Conservation (phyloP, 2,888 invertebrate species). For the Ochropleura leucogaster region DNA sequence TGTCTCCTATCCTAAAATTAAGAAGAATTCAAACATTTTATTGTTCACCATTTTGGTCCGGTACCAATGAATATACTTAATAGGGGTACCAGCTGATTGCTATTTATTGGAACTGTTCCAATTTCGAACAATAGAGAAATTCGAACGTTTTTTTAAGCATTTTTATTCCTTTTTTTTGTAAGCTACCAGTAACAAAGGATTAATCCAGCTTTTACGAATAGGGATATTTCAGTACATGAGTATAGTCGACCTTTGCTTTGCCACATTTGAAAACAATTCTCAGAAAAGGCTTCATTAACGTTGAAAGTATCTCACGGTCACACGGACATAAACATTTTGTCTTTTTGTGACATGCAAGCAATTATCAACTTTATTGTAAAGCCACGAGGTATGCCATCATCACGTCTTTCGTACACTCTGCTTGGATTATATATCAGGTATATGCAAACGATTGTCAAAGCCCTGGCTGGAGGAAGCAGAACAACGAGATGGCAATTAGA, state of each 20-base stretch:
- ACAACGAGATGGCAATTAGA: no score
- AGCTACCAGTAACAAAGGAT: conserved; percentile 20
- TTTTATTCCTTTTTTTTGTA: conserved; percentile 2
- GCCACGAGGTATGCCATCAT: neutral
- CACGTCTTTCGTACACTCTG: neutral
- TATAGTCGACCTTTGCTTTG: neutral
- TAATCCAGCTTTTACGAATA: neutral
- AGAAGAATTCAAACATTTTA: conserved; percentile 25
- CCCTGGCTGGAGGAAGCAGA: no score
- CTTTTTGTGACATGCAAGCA: neutral
- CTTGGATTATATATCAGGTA: no score
- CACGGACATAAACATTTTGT: neutral
- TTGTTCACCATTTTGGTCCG: conserved; percentile 16
- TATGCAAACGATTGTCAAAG: no score
- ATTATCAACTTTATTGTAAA: neutral
- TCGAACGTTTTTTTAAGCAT: conserved; percentile 9
- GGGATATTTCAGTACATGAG: neutral
- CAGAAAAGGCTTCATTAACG: neutral
- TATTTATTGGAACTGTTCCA: conserved; percentile 51
- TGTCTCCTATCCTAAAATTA: conserved; percentile 6
- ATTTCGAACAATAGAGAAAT: conserved; percentile 29
- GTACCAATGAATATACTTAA: conserved; percentile 20
- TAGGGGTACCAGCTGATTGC: conserved; percentile 26
- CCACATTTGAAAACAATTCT: neutral
- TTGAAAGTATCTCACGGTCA: neutral